phyloP scores from a whole-genome alignment of 2,888 invertebrate species.

The Tetragonisca angustula region DNA sequence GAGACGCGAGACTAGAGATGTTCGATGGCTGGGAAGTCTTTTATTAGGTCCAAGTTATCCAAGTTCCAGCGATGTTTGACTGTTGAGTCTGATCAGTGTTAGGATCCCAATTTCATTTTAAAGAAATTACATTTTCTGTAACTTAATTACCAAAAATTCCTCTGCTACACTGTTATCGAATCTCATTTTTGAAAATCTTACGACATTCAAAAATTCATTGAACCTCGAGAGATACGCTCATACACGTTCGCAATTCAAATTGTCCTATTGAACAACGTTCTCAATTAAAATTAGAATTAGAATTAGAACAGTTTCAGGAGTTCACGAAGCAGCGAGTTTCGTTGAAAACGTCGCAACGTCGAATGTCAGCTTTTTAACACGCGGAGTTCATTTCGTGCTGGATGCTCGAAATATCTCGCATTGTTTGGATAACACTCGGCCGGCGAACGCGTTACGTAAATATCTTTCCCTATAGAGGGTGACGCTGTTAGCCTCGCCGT shows the following conservation, averaged over 20 bases:
- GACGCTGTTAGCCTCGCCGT: neutral
- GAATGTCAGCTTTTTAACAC: conserved; percentile 25
- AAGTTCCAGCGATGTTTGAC: neutral
- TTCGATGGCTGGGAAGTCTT: neutral
- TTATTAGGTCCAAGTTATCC: neutral
- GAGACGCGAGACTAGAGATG: neutral
- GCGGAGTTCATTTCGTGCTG: neutral
- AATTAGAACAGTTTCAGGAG: neutral
- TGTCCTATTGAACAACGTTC: neutral
- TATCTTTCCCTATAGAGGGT: conserved; percentile 22
- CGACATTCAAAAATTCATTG: too few species aligned
- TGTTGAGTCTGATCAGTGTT: neutral
- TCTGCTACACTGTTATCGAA: neutral
- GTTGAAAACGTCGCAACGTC: neutral
- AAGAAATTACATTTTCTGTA: neutral
- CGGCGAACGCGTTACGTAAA: conserved; percentile 38
- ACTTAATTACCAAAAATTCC: neutral
- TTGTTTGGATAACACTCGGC: conserved; percentile 49
- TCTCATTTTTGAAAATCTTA: too few species aligned
- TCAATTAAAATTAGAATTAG: neutral
- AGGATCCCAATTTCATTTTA: neutral
- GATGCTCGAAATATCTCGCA: conserved; percentile 36
- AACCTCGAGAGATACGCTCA: too few species aligned
- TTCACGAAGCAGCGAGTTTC: neutral
- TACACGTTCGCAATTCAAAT: neutral